Base-by-base conservation (phyloP, 53 echinoderm and acorn worm species). In the Henricia sp. region DNA sequence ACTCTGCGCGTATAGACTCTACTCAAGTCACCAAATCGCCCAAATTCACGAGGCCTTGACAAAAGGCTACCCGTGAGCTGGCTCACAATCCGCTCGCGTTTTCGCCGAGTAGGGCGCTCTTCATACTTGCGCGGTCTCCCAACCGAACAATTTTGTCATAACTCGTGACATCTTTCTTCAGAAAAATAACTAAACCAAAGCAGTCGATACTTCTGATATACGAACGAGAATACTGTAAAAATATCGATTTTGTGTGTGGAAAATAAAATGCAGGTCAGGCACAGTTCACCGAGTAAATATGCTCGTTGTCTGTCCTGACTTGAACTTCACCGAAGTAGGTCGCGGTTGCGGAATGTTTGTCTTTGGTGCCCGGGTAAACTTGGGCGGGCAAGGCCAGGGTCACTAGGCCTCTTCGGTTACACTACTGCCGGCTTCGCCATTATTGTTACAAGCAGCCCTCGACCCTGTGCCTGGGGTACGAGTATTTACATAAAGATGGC, bases 21-120 rank as follows among this genome's bases (percentile, higher is more conserved):
- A n/a, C n/a, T n/a, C n/a, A n/a, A n/a, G n/a, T n/a, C n/a, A n/a
- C n/a, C n/a, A n/a, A n/a, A n/a, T n/a, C n/a, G n/a, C n/a, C n/a
- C n/a, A n/a, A n/a, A n/a, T n/a, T n/a, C n/a, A n/a, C n/a, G n/a
- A n/a, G n/a, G n/a, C n/a, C n/a, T n/a, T n/a, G n/a, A n/a, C n/a
- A n/a, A n/a, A n/a, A n/a, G n/a, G n/a, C n/a, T n/a, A n/a, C n/a
- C n/a, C n/a, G 89, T 89, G 27, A 93, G 77, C 66, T 89, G 92
- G 83, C 83, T 78, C 37, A 91, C 92, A 73, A 95, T 95, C n/a
- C 68, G 90, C 90, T 65, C 92, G 50, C 78, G 87, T 65, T 90
- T 88, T 85, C 43, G 92, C 92, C 56, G 88, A 67, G 64, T 86
- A 90, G 19, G 95, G 76, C 76, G 76, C 76, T 76, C 58, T 76